A percentile compares a stretch with the other conserved stretches of the same genome.
Evolutionary conservation across 2,888 invertebrate species (phyloP).

Genomic region (Lasioglossum marginatum): DNA sequence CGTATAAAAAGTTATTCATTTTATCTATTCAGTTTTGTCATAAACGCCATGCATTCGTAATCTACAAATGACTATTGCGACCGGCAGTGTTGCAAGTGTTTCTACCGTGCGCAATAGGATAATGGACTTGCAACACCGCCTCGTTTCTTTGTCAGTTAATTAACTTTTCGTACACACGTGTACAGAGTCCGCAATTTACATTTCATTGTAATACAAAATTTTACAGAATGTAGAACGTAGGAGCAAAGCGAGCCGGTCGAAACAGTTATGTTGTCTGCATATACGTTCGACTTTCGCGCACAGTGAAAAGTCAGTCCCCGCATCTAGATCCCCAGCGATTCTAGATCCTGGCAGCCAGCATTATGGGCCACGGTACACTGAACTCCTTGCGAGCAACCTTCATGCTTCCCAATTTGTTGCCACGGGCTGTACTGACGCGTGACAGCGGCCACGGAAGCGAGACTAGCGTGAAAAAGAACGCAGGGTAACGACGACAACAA

Average conservation of each 20-base stretch:
- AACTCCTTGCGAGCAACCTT: conserved; percentile 64
- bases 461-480: conserved; percentile 51
- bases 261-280: not conserved
- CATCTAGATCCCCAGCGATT: conserved; percentile 20
- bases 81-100: not conserved
- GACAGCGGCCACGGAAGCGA: conserved; percentile 61
- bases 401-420: conserved; percentile 66
- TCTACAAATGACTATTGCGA: not conserved
- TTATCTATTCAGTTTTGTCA: not conserved
- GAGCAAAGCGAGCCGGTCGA: not conserved
- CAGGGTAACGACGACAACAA: not conserved
- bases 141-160: not conserved
- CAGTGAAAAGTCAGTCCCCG: conserved; percentile 30
- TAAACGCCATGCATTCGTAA: not conserved
- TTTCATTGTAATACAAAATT: not conserved
- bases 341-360: conserved; percentile 7
- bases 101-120: not conserved
- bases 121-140: not conserved
- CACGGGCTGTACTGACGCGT: conserved; percentile 44
- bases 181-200: not conserved
- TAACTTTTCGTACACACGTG: not conserved
- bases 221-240: not conserved
- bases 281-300: conserved; percentile 36
- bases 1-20: not conserved
- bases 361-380: conserved; percentile 68